Evolutionary conservation across 2,113 vertebrate genomes (phyloP).

Genomic region (Urocynchramus pylzowi): DNA sequence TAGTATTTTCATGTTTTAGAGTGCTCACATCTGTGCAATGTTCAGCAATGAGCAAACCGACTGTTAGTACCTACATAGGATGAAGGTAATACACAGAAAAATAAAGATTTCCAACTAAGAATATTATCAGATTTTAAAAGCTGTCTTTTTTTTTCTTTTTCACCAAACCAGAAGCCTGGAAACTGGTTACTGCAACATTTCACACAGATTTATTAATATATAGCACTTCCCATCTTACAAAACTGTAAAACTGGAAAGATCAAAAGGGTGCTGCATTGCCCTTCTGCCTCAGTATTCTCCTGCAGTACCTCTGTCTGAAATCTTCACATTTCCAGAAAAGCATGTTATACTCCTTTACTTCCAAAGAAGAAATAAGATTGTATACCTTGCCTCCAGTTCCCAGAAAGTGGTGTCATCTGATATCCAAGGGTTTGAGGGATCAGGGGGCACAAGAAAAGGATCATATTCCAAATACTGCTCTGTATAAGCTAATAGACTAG

Average conservation of each 20-base stretch:
- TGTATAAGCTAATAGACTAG: constrained; percentile 89
- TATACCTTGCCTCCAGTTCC: constrained; percentile 92
- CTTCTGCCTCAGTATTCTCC: background rate
- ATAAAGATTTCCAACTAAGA: background rate
- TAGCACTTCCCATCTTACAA: background rate
- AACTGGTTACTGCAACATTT: background rate
- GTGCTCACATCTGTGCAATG: background rate
- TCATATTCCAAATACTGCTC: constrained; percentile 98
- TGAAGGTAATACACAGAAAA: background rate
- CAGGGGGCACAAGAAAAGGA: constrained; percentile 88
- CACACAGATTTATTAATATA: background rate
- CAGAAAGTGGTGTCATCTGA: constrained; percentile 91
- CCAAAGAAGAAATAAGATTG: background rate
- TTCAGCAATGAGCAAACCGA: background rate
- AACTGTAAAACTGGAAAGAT: background rate
- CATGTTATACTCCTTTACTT: background rate
- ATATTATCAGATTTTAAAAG: background rate
- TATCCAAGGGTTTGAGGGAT: constrained; percentile 94
- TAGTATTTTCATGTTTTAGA: background rate
- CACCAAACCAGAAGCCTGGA: background rate
- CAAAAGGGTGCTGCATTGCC: background rate
- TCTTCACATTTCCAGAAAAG: background rate
- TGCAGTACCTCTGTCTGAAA: background rate
- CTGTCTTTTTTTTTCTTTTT: background rate
- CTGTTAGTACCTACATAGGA: background rate